phyloP scores from a whole-genome alignment of 1,140 invertebrate genomes.

The Scylla paramamosain region DNA sequence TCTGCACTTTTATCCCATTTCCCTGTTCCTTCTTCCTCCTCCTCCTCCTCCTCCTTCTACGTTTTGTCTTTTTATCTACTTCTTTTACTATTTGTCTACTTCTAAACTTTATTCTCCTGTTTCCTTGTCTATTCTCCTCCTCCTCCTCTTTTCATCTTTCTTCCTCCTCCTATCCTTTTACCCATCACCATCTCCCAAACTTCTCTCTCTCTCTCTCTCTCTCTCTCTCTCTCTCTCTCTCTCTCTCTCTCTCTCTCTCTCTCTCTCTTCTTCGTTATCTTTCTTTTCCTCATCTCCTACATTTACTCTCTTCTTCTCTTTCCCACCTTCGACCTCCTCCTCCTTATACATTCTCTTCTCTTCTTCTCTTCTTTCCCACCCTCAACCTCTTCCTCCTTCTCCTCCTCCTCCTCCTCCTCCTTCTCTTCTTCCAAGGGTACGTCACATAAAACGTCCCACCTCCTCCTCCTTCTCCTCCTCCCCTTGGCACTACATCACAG shows the following conservation, averaged over 20 bases:
- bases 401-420: not conserved
- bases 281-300: not conserved
- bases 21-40: not conserved
- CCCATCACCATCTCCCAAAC: too few relatives aligned
- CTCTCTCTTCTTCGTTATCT: constrained; percentile 22
- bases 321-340: not conserved
- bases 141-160: not conserved
- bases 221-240: too few relatives aligned
- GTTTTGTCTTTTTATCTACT: too few relatives aligned
- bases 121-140: not conserved
- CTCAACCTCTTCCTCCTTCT: constrained; percentile 15
- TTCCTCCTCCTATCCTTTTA: too few relatives aligned
- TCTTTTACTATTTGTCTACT: too few relatives aligned
- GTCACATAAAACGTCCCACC: not conserved
- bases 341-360: not conserved
- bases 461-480: not conserved
- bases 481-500: not conserved
- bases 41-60: not conserved
- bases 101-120: too few relatives aligned
- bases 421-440: not conserved
- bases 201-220: too few relatives aligned
- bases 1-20: not conserved
- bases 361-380: constrained; percentile 7
- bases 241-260: too few relatives aligned
- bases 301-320: not conserved